A percentile compares a stretch with the other conserved stretches of the same genome.
phyloP scores from a whole-genome alignment of 2,888 invertebrate species.

The Eupithecia subumbrata region DNA sequence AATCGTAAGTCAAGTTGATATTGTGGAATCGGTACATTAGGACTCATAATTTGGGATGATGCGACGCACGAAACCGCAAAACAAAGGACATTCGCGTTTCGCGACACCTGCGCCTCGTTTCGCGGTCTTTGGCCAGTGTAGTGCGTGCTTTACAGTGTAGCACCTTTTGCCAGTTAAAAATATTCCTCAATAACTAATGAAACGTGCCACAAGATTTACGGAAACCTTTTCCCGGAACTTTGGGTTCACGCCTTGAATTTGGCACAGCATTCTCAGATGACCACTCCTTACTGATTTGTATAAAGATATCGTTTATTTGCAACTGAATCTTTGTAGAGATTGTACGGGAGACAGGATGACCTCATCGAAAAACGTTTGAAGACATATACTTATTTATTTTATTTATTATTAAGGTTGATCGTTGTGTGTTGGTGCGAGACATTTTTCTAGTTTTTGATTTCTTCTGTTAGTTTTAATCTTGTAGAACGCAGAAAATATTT shows the following conservation, averaged over 20 bases:
- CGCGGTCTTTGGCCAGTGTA: neutral
- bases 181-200: neutral
- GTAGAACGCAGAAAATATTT: no score
- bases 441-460: no score
- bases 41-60: neutral
- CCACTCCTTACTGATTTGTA: neutral
- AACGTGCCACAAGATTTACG: neutral
- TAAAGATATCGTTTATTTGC: neutral
- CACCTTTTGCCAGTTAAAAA: neutral
- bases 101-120: neutral
- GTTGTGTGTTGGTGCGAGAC: no score
- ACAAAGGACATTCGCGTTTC: neutral
- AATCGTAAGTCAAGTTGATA: neutral
- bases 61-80: neutral
- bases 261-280: neutral
- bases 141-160: neutral
- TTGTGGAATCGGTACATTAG: neutral
- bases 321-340: neutral
- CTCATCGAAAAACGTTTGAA: neutral
- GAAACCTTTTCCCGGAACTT: neutral
- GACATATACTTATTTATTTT: neutral
- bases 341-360: neutral
- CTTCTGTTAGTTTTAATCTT: no score
- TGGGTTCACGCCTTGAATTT: neutral
- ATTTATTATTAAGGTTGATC: no score